A percentile compares a stretch with the other conserved stretches of the same genome.
Evolutionary conservation across 2,113 vertebrate species (phyloP).

Genomic region (Cavia aperea): DNA sequence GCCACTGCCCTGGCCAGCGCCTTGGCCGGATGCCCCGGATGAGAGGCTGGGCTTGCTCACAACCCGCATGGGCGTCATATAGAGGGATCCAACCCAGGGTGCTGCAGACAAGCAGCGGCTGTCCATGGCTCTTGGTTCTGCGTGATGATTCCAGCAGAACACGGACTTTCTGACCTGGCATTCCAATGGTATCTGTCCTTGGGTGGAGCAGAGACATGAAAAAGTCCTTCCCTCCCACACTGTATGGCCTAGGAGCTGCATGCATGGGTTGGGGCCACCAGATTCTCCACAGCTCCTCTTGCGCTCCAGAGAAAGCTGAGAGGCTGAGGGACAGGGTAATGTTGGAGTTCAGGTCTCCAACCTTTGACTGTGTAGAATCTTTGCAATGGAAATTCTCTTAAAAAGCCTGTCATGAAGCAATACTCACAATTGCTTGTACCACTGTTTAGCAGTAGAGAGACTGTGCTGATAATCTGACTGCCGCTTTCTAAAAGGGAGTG

Average conservation of each 20-base stretch:
- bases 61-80: fast-evolving
- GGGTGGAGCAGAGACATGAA: fast-evolving
- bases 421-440: not conserved
- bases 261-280: fast-evolving
- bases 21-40: not conserved
- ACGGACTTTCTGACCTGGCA: fast-evolving
- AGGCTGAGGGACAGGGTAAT: fast-evolving
- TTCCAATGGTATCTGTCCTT: not conserved
- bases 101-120: fast-evolving
- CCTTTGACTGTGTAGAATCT: not conserved
- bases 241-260: not conserved
- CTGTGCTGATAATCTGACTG: not conserved
- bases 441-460: not conserved
- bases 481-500: not conserved
- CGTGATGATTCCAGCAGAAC: not conserved
- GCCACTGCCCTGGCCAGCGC: not conserved
- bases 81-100: fast-evolving
- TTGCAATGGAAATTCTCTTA: not conserved
- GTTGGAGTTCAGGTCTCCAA: not conserved
- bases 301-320: not conserved
- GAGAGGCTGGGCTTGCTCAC: not conserved
- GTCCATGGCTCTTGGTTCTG: not conserved
- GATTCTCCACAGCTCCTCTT: fast-evolving
- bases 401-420: not conserved
- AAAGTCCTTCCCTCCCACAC: too few relatives aligned